phyloP scores from a whole-genome alignment of 2,113 vertebrate species.

The Ginglymostoma cirratum region DNA sequence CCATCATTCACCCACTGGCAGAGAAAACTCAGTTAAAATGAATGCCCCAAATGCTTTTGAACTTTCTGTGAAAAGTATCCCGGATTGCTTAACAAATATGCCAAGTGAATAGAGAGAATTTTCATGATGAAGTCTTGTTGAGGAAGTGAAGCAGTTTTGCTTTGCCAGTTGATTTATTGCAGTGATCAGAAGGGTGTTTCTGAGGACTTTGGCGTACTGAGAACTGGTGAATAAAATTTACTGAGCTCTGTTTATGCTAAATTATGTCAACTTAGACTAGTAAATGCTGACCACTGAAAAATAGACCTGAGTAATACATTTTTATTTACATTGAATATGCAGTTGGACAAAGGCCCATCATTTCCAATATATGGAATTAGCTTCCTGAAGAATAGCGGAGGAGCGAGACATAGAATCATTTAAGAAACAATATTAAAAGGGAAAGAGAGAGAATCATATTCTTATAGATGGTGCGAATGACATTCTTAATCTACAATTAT shows the following conservation, averaged over 20 bases:
- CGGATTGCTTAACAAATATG: not conserved
- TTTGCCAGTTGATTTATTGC: slow-evolving; percentile 19
- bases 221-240: not conserved
- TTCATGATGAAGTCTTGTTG: not conserved
- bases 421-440: not conserved
- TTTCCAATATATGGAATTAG: not conserved
- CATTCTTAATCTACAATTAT: no score
- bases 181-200: not conserved
- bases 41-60: not conserved
- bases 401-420: not conserved
- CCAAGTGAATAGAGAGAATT: not conserved
- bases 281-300: not conserved
- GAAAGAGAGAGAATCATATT: no score
- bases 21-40: not conserved
- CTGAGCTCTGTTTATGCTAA: not conserved
- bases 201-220: not conserved
- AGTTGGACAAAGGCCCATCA: not conserved
- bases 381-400: not conserved
- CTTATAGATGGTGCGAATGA: no score
- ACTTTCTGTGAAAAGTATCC: not conserved
- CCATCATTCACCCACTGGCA: no score
- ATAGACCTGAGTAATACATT: not conserved
- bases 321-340: not conserved
- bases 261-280: not conserved
- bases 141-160: not conserved